phyloP scores from a whole-genome alignment of 2,113 vertebrate species.

The Antechinus flavipes region DNA sequence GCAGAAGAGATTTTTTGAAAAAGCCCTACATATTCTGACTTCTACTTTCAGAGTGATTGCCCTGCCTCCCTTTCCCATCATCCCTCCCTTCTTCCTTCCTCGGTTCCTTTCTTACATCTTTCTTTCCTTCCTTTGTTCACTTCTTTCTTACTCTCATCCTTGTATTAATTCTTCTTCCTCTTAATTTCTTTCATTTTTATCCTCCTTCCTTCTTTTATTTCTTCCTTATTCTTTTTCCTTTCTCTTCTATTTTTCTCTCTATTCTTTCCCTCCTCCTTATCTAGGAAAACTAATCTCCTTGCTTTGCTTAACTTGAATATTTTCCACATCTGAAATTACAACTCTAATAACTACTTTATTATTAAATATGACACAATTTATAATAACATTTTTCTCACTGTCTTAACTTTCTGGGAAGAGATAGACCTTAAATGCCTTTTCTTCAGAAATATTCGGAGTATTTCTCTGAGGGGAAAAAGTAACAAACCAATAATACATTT shows the following conservation, averaged over 20 bases:
- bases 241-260: not conserved
- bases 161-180: not conserved
- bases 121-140: not conserved
- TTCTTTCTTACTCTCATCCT: not conserved
- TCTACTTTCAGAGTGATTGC: not conserved
- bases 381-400: conserved; percentile 23
- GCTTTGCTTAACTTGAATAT: not conserved
- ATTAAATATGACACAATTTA: conserved; percentile 18
- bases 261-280: not conserved
- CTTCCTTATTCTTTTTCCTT: not conserved
- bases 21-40: not conserved
- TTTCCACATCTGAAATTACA: conserved; percentile 32
- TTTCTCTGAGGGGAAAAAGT: conserved; percentile 45
- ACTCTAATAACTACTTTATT: conserved; percentile 49
- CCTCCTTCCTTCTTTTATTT: not conserved
- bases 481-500: conserved; percentile 34
- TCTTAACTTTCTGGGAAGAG: conserved; percentile 40
- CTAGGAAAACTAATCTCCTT: not conserved
- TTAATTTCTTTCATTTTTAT: not conserved
- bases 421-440: conserved; percentile 33
- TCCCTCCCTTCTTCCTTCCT: not conserved
- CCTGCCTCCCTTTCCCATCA: not conserved
- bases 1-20: not conserved
- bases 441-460: conserved; percentile 14
- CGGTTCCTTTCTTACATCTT: not conserved